Evolutionary conservation across 2,888 invertebrate genomes (phyloP).

Genomic region (Scrobipalpa costella): DNA sequence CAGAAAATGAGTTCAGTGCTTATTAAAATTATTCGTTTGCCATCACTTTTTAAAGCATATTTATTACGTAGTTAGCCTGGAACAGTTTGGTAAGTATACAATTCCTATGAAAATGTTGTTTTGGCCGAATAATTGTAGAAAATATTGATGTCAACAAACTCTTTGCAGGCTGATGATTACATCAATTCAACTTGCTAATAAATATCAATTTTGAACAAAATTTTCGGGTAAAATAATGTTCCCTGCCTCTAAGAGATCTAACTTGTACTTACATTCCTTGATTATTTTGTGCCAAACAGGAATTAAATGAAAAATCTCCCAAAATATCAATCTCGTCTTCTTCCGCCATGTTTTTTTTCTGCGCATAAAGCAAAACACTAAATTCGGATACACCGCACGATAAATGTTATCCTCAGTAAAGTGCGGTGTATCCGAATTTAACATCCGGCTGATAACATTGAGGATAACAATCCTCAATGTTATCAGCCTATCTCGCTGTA

Average conservation of each 20-base stretch:
- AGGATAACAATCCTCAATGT: too few species aligned
- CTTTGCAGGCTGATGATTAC: not conserved
- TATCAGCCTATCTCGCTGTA: too few species aligned
- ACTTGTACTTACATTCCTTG: slow-evolving; percentile 79
- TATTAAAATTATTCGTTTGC: too few species aligned
- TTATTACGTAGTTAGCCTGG: too few species aligned
- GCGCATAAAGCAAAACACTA: not conserved
- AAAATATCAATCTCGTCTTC: slow-evolving; percentile 88
- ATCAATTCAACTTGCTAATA: not conserved
- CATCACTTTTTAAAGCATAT: too few species aligned
- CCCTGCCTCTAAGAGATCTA: not conserved
- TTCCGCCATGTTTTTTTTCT: slow-evolving; percentile 80
- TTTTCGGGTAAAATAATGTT: not conserved
- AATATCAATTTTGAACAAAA: not conserved
- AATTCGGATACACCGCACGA: slow-evolving; percentile 11
- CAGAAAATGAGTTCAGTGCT: too few species aligned
- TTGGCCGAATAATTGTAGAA: not conserved
- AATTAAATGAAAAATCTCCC: slow-evolving; percentile 86
- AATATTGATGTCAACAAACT: slow-evolving; percentile 41
- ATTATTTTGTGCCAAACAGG: slow-evolving; percentile 81
- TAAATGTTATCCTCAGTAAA: too few species aligned
- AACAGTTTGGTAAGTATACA: too few species aligned
- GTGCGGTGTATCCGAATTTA: too few species aligned
- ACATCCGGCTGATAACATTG: too few species aligned
- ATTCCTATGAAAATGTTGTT: not conserved